Evolutionary conservation across 2,888 invertebrate species (phyloP).

Genomic region (Leucoma salicis): DNA sequence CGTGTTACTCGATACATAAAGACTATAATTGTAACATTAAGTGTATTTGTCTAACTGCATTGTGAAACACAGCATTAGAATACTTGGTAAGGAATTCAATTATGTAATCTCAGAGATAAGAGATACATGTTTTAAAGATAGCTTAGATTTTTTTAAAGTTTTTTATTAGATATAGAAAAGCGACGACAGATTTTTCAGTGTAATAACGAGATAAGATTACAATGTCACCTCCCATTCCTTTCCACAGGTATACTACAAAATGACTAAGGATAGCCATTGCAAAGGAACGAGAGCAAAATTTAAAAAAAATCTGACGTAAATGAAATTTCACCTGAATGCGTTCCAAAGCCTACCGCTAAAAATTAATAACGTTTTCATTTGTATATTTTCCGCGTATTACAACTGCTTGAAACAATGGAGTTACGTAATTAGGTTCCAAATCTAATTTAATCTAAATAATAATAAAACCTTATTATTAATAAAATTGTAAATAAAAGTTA

Average conservation of each 20-base stretch:
- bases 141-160: not conserved
- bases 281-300: too few relatives aligned
- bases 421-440: not conserved
- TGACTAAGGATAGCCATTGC: too few relatives aligned
- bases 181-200: too few relatives aligned
- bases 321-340: too few relatives aligned
- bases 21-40: not conserved
- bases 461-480: too few relatives aligned
- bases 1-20: not conserved
- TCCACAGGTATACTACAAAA: too few relatives aligned
- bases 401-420: not conserved
- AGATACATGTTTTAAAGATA: not conserved
- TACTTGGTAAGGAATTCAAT: constrained; percentile 5
- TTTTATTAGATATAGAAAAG: not conserved
- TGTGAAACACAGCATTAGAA: not conserved
- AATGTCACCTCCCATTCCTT: too few relatives aligned
- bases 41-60: not conserved
- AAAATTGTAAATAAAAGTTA: not conserved
- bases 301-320: too few relatives aligned
- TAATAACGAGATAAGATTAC: too few relatives aligned
- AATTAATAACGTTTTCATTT: too few relatives aligned
- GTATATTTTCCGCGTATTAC: not conserved
- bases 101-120: constrained; percentile 8
- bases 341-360: too few relatives aligned
- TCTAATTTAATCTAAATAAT: not conserved